Evolutionary conservation across 2,888 invertebrate genomes (phyloP).

Genomic region (Rhingia rostrata): DNA sequence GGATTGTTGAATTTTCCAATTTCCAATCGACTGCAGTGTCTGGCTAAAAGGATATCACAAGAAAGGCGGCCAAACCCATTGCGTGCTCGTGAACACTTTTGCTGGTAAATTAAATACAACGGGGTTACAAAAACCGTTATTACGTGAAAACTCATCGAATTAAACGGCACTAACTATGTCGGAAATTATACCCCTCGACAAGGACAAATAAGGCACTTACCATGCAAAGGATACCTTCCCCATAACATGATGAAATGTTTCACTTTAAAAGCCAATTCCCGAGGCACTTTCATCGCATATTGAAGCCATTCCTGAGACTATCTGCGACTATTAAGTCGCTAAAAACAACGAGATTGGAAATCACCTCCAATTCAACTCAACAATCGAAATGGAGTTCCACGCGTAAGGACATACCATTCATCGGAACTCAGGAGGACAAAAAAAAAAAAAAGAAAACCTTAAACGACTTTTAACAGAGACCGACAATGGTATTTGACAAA

Average conservation of each 20-base stretch:
- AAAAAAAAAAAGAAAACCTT: neutral
- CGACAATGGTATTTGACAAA: neutral
- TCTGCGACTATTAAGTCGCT: neutral
- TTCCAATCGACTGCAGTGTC: neutral
- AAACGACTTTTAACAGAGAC: slow-evolving; percentile 10
- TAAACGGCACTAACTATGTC: neutral
- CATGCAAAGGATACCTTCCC: neutral
- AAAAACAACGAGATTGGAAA: neutral
- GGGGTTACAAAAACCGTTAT: slow-evolving; percentile 4
- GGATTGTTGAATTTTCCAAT: neutral
- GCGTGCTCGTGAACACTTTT: neutral
- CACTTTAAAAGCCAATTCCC: neutral
- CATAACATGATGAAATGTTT: neutral
- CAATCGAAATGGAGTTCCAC: neutral
- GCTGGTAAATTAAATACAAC: slow-evolving; percentile 1
- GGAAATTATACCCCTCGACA: neutral
- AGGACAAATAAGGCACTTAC: neutral
- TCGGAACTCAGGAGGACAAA: slow-evolving; percentile 9
- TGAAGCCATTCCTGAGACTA: neutral
- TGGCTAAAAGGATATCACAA: neutral
- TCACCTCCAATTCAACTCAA: neutral
- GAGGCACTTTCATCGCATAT: neutral
- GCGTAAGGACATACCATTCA: slow-evolving; percentile 9
- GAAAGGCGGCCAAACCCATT: neutral
- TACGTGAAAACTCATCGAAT: slow-evolving; percentile 3